Conservation (phyloP, 2,888 invertebrate species). For the Dendrolimus houi region DNA sequence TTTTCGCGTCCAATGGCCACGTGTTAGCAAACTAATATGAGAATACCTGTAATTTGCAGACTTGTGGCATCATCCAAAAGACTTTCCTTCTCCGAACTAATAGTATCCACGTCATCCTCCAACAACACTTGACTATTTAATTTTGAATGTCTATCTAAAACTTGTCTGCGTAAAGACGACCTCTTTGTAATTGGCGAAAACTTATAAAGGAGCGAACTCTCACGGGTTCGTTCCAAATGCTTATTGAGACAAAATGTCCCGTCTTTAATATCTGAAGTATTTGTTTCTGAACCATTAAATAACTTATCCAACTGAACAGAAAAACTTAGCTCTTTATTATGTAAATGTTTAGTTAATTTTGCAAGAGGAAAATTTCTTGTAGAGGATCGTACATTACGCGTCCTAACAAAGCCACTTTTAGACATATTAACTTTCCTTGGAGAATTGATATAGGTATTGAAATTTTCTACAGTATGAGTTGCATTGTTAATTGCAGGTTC, state of each 20-base stretch:
- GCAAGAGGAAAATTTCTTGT: conserved; percentile 41
- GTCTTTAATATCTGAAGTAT: conserved; percentile 11
- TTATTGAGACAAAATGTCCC: conserved; percentile 16
- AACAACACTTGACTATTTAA: conserved; percentile 1
- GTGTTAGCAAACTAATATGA: neutral
- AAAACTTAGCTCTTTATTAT: conserved; percentile 48
- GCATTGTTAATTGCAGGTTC: conserved; percentile 33
- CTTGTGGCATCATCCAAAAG: conserved; percentile 45
- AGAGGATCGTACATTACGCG: conserved; percentile 37
- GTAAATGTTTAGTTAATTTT: conserved; percentile 44
- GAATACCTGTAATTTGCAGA: conserved; percentile 58
- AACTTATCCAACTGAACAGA: conserved; percentile 51
- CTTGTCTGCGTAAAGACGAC: conserved; percentile 47
- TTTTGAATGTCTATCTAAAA: conserved; percentile 33
- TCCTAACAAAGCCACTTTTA: conserved; percentile 49
- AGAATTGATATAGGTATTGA: conserved; percentile 39
- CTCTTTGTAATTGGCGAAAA: conserved; percentile 44
- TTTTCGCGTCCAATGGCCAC: neutral
- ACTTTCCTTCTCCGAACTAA: conserved; percentile 17
- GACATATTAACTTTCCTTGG: conserved; percentile 37
- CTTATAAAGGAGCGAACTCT: conserved; percentile 45
- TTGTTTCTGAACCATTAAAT: conserved; percentile 31
- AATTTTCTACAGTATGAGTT: conserved; percentile 44
- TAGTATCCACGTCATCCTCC: neutral
- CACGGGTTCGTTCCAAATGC: conserved; percentile 22